phyloP scores from a whole-genome alignment of 2,113 vertebrate genomes.

The Phocoena phocoena region DNA sequence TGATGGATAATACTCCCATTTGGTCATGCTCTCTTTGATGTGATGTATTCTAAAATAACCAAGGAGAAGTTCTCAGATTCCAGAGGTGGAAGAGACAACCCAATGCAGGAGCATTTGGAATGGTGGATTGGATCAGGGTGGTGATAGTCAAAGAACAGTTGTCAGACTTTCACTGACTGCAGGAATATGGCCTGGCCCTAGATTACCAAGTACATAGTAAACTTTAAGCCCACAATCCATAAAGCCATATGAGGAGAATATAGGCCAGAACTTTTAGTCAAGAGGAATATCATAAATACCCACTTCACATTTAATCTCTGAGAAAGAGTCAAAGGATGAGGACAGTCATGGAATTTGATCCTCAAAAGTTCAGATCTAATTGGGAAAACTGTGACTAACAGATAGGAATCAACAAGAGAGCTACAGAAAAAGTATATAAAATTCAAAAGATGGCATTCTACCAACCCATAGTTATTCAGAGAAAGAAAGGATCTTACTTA shows the following conservation, averaged over 20 bases:
- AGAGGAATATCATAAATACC: not conserved
- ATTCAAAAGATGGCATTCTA: not conserved
- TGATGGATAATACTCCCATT: not conserved
- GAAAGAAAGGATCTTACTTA: not conserved
- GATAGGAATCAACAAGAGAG: not conserved
- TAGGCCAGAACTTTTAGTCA: not conserved
- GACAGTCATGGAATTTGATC: not conserved
- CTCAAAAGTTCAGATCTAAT: not conserved
- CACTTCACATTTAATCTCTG: not conserved
- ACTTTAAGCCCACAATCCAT: not conserved
- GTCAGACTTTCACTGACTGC: not conserved
- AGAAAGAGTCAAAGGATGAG: not conserved
- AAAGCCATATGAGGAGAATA: no score
- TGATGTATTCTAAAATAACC: not conserved
- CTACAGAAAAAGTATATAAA: not conserved
- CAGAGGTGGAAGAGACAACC: not conserved
- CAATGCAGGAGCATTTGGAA: not conserved
- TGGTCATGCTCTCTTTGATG: constrained; percentile 1
- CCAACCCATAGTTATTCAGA: not conserved
- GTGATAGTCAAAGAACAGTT: not conserved
- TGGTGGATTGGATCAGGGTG: not conserved
- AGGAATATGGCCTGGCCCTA: not conserved
- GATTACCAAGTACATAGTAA: not conserved
- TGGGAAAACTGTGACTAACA: not conserved
- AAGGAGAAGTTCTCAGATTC: constrained; percentile 39